A percentile compares a stretch with the other conserved stretches of the same genome.
Conservation (phyloP, 2,797 vertebrate species). For the Glyptemys insculpta region DNA sequence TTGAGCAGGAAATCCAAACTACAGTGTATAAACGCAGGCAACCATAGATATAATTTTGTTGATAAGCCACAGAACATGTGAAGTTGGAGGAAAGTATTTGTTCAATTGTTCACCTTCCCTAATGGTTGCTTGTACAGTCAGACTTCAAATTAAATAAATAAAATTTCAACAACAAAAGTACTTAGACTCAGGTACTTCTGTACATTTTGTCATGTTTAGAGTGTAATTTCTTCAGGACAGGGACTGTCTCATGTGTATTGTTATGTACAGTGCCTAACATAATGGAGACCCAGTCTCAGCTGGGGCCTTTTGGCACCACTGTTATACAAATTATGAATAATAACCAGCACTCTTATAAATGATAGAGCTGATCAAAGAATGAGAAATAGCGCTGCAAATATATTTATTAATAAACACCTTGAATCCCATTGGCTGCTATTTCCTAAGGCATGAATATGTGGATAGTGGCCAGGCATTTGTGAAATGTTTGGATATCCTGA, state of each 20-base stretch:
- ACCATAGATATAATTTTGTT: constrained; percentile 35
- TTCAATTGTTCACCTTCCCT: constrained; percentile 35
- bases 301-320: constrained; percentile 47
- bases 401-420: neutral
- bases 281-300: constrained; percentile 22
- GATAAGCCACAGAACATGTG: constrained; percentile 19
- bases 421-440: constrained; percentile 16
- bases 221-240: neutral
- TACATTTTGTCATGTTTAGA: neutral
- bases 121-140: constrained; percentile 32
- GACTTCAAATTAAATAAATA: neutral
- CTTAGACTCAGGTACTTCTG: neutral
- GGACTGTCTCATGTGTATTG: constrained; percentile 34
- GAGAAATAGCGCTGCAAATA: neutral
- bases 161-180: neutral
- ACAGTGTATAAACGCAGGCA: constrained; percentile 41
- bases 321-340: constrained; percentile 17
- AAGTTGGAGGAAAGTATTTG: constrained; percentile 42
- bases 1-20: neutral
- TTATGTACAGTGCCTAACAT: constrained; percentile 48
- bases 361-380: neutral
- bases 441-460: constrained; percentile 69
- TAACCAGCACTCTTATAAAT: neutral
- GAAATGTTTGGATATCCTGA: constrained; percentile 49
- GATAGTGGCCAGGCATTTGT: constrained; percentile 7